Percentiles rank a stretch among this genome's conserved stretches.
phyloP scores from a whole-genome alignment of 2,797 vertebrate genomes.

The Syngnathus rostellatus region DNA sequence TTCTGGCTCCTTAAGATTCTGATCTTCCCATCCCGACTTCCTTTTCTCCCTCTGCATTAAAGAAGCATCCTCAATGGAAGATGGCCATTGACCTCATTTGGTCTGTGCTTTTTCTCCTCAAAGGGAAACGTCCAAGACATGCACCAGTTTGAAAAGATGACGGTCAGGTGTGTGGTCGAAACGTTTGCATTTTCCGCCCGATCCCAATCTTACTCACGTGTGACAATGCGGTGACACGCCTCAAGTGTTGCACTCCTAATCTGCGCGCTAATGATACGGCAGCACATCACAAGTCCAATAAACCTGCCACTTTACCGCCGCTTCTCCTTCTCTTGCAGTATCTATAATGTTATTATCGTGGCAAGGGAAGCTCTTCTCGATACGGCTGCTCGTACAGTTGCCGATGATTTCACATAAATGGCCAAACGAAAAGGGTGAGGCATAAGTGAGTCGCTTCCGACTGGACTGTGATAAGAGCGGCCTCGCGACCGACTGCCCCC shows the following conservation, averaged over 20 bases:
- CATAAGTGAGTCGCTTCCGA: constrained; percentile 49
- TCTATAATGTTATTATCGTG: too few relatives aligned
- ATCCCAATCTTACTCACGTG: background rate
- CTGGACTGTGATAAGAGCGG: constrained; percentile 51
- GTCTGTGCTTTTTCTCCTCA: background rate
- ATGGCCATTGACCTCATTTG: constrained; percentile 1
- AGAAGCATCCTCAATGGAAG: constrained; percentile 24
- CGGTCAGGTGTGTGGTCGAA: too few relatives aligned
- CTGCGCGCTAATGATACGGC: background rate
- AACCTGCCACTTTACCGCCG: background rate
- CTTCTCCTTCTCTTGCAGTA: background rate
- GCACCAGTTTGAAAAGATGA: background rate
- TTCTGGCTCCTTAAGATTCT: constrained; percentile 41
- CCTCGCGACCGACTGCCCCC: constrained; percentile 37
- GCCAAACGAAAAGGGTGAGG: background rate
- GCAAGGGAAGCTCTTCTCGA: too few relatives aligned
- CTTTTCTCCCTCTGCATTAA: constrained; percentile 25
- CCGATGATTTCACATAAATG: too few relatives aligned
- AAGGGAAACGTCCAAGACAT: too few relatives aligned
- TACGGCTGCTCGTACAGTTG: too few relatives aligned
- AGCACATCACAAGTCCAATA: background rate
- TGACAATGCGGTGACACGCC: background rate
- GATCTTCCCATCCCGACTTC: constrained; percentile 21
- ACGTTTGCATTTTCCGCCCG: background rate
- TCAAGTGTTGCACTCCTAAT: background rate